Conservation (phyloP, 2,888 invertebrate species). For the Drosophila yooni region DNA sequence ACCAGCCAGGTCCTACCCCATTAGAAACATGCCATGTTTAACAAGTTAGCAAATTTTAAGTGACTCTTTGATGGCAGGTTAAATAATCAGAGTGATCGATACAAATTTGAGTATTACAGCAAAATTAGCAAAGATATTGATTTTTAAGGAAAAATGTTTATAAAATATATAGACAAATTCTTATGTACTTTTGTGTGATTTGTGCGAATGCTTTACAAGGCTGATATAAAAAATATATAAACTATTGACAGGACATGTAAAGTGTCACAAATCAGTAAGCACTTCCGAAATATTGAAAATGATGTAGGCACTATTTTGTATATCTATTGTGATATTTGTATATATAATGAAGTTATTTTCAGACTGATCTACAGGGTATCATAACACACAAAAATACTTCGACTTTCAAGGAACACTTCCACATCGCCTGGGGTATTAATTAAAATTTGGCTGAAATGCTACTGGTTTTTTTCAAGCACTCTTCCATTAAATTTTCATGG, state of each 20-base stretch:
- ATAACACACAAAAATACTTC: neutral
- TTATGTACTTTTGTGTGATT: neutral
- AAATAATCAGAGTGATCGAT: neutral
- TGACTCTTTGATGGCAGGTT: neutral
- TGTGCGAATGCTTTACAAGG: too few species aligned
- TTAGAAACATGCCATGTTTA: neutral
- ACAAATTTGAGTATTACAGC: neutral
- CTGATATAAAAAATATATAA: neutral
- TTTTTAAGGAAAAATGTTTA: neutral
- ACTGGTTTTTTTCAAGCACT: slow-evolving; percentile 3
- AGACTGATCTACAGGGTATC: neutral
- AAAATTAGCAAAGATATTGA: neutral
- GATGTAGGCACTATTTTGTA: neutral
- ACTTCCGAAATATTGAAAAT: neutral
- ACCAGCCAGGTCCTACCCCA: neutral
- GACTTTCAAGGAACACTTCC: neutral
- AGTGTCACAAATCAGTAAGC: neutral
- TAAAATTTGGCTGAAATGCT: slow-evolving; percentile 40
- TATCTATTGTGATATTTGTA: neutral
- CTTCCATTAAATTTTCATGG: neutral
- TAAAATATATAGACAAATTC: neutral
- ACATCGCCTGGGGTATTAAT: slow-evolving; percentile 29
- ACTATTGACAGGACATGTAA: neutral
- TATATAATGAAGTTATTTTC: too few species aligned
- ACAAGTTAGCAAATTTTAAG: neutral